Percentiles rank a stretch among this genome's conserved stretches.
phyloP scores from a whole-genome alignment of 2,888 invertebrate genomes.

The Trachelus iudaicus region DNA sequence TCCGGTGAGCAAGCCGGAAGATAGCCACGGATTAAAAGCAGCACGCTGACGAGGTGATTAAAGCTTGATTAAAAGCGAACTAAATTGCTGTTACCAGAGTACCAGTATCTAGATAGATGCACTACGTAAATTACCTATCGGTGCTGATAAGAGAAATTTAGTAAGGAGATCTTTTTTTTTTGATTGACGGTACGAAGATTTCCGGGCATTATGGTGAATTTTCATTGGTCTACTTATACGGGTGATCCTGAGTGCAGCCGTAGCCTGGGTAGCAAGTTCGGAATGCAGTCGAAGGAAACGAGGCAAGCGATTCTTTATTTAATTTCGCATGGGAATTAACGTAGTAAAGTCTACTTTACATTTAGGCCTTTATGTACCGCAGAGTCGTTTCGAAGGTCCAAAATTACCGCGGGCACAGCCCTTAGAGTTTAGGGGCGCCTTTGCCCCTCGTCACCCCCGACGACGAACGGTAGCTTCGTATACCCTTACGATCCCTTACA shows the following conservation, averaged over 20 bases:
- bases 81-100: not conserved
- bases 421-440: conserved; percentile 49
- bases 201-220: not conserved
- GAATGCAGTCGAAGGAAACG: not conserved
- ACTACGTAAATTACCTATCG: not conserved
- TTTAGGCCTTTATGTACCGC: conserved; percentile 52
- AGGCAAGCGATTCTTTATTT: conserved; percentile 34
- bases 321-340: conserved; percentile 53
- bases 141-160: not conserved
- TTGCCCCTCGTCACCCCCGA: conserved; percentile 12
- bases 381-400: conserved; percentile 35
- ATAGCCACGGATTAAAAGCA: conserved; percentile 49
- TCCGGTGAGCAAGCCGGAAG: not conserved
- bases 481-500: conserved; percentile 25
- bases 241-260: not conserved
- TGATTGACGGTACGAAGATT: not conserved
- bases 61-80: conserved; percentile 57
- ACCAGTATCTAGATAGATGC: not conserved
- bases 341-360: conserved; percentile 49
- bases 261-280: not conserved
- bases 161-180: not conserved
- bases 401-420: conserved; percentile 29
- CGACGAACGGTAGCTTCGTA: conserved; percentile 22
- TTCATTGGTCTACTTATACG: not conserved
- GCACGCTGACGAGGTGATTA: conserved; percentile 58